Percentiles rank a stretch among this genome's conserved stretches.
Evolutionary conservation across 1,140 invertebrate genomes (phyloP).

Genomic region (Leptinotarsa undecemlineata): DNA sequence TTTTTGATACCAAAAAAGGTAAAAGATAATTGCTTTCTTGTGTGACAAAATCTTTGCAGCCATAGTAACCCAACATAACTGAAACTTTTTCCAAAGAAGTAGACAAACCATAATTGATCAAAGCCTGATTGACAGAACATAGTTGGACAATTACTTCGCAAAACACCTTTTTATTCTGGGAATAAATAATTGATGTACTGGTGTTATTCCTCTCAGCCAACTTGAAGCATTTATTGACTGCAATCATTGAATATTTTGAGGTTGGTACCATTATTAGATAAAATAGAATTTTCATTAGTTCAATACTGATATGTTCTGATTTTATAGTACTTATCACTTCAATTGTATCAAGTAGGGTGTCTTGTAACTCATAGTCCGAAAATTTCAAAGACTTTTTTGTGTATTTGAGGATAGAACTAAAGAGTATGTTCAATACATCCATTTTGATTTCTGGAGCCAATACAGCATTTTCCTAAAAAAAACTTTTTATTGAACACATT

Average conservation of each 20-base stretch:
- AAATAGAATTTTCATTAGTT: conserved; percentile 64
- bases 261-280: conserved; percentile 68
- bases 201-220: conserved; percentile 62
- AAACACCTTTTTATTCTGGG: conserved; percentile 69
- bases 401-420: conserved; percentile 58
- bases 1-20: conserved; percentile 63
- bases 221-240: conserved; percentile 62
- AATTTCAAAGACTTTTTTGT: conserved; percentile 59
- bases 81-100: conserved; percentile 58
- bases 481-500: not conserved
- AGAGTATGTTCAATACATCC: conserved; percentile 58
- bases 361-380: conserved; percentile 60
- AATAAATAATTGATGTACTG: conserved; percentile 66
- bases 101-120: conserved; percentile 56
- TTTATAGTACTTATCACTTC: conserved; percentile 57
- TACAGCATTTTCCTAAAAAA: conserved; percentile 52
- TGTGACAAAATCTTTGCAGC: conserved; percentile 62
- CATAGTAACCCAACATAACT: conserved; percentile 64
- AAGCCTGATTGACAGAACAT: conserved; percentile 53
- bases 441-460: conserved; percentile 54
- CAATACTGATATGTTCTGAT: conserved; percentile 56
- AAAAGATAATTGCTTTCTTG: conserved; percentile 65
- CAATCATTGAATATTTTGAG: conserved; percentile 65
- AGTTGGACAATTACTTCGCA: conserved; percentile 64
- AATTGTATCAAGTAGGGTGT: conserved; percentile 60